Percentiles rank a stretch among this genome's conserved stretches.
phyloP scores from a whole-genome alignment of 2,797 vertebrate genomes.

The Onychomys torridus region DNA sequence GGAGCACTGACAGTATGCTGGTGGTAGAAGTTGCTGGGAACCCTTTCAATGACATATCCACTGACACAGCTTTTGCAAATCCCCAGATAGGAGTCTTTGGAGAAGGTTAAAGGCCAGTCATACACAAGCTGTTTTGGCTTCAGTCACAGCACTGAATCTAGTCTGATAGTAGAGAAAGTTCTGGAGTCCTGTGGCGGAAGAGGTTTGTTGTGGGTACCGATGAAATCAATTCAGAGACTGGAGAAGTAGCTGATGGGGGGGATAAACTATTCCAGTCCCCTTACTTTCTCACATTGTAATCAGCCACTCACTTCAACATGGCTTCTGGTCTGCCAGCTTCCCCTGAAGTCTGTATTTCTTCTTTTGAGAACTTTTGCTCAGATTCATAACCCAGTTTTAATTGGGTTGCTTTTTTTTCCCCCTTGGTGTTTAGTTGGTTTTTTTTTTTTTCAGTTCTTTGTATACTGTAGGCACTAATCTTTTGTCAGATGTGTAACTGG shows the following conservation, averaged over 20 bases:
- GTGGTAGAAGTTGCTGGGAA: background rate
- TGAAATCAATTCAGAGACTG: background rate
- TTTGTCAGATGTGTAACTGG: background rate
- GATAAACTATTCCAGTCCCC: background rate
- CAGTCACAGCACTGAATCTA: background rate
- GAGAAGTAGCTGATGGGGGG: background rate
- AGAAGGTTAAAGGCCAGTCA: background rate
- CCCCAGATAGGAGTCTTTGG: background rate
- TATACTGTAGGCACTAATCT: no score
- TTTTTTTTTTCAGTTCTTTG: background rate
- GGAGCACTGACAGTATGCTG: background rate
- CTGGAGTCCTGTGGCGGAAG: background rate
- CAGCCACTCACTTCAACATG: background rate
- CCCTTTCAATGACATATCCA: background rate
- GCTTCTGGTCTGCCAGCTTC: background rate
- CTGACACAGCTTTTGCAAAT: background rate
- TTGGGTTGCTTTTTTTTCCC: background rate
- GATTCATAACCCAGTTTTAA: background rate
- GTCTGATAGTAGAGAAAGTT: background rate
- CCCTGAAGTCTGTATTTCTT: background rate
- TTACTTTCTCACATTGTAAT: background rate
- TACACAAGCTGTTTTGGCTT: background rate
- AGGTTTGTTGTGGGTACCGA: background rate
- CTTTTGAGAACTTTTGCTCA: background rate
- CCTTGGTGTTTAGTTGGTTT: background rate